Base-by-base conservation (phyloP, 2,797 vertebrate genomes). In the Takifugu ocellatus region DNA sequence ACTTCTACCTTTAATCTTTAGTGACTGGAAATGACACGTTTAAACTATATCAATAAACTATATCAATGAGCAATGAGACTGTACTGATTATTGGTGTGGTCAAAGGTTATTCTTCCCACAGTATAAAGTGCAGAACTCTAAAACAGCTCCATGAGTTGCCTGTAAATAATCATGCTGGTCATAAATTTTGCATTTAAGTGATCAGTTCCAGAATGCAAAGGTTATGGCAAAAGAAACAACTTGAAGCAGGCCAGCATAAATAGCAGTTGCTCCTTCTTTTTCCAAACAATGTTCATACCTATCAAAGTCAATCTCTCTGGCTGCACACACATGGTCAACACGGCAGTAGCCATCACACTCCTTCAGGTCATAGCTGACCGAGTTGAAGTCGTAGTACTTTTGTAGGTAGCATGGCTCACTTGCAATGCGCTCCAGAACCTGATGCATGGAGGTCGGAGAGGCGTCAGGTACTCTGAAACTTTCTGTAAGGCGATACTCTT, bases 341-440 rank as follows among this genome's bases (percentile, higher is more conserved):
- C 91, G 91, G 69, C 97, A 99, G 44, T 61, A 33, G 0, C 29
- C 42, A 29, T 78, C 14, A n/a, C 97, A 99, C 0, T 15, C 45
- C 0, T 50, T 60, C 16, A 79, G 75, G 84, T 97, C 95, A 0
- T 98, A 97, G 50, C 68, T 91, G 73, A 97, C 96, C 0, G 96
- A 99, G 85, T 99, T 98, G 39, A 92, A 93, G 24, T 87, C 74
- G 0, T 95, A 93, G 79, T 98, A 99, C 43, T 83, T 93, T 84
- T 98, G 96, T 43, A 98, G 74, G 47, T 73, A 77, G 49, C 15
- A 64, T 0, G 5, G 61, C 2, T 93, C 75, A 0, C 14, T 24
- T 0, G 89, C 71, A 2, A 96, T 90, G 56, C 48, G 81, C 47
- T 89, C 81, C 62, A 96, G 76, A 24, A 87, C 85, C 0, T 0